Conservation (phyloP, 1,140 invertebrate genomes). For the Musca vetustissima region DNA sequence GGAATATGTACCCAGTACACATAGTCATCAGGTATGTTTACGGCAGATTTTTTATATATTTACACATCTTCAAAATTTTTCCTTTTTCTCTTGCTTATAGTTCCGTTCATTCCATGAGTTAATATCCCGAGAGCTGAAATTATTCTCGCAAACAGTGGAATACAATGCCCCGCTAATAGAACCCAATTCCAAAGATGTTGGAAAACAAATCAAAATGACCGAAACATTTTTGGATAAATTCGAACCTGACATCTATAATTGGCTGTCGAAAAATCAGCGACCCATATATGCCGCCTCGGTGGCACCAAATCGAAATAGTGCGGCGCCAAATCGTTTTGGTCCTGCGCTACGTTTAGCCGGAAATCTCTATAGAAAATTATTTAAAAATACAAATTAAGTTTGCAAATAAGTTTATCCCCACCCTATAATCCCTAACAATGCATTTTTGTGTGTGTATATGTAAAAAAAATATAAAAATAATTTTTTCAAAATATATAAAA, state of each 20-base stretch:
- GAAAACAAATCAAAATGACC: slow-evolving; percentile 38
- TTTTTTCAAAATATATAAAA: no score
- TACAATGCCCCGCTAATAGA: slow-evolving; percentile 29
- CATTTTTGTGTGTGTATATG: no score
- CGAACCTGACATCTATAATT: slow-evolving; percentile 40
- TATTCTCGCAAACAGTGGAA: slow-evolving; percentile 8
- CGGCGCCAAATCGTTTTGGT: slow-evolving; percentile 34
- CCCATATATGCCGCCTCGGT: slow-evolving; percentile 35
- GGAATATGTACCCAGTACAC: slow-evolving; percentile 38
- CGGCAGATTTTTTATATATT: not conserved
- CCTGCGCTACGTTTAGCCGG: slow-evolving; percentile 35
- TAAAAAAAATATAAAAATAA: no score
- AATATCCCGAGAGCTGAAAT: slow-evolving; percentile 34
- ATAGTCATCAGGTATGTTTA: slow-evolving; percentile 25
- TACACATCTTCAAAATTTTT: not conserved
- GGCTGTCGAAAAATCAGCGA: slow-evolving; percentile 37
- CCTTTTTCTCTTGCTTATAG: slow-evolving; percentile 27
- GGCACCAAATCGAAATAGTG: slow-evolving; percentile 35
- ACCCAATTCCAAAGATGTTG: slow-evolving; percentile 36
- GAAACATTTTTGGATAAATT: slow-evolving; percentile 45
- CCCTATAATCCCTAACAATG: no score
- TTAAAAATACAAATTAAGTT: not conserved
- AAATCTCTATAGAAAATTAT: slow-evolving; percentile 34
- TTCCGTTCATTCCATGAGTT: slow-evolving; percentile 35
- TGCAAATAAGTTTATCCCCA: no score